Evolutionary conservation across 2,797 vertebrate genomes (phyloP).

Genomic region (Thamnophis elegans): DNA sequence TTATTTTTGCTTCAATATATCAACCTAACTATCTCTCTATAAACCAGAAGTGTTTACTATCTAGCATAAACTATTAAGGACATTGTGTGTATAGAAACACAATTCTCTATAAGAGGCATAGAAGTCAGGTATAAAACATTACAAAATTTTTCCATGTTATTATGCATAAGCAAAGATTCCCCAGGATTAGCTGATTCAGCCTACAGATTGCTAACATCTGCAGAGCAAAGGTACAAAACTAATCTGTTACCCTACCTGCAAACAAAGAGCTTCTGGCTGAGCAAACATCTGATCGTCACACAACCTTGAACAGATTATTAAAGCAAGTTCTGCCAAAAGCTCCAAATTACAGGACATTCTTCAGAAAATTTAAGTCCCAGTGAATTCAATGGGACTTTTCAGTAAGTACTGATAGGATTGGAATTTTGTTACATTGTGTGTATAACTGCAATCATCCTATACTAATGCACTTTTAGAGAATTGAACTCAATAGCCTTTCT

Average conservation of each 20-base stretch:
- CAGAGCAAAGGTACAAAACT: conserved; percentile 51
- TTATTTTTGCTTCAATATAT: background rate
- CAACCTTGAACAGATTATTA: background rate
- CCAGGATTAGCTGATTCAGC: background rate
- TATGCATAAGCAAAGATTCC: background rate
- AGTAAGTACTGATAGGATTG: background rate
- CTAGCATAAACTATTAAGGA: background rate
- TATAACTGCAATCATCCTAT: background rate
- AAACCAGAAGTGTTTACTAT: background rate
- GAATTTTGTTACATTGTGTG: background rate
- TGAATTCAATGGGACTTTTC: background rate
- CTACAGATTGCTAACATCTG: background rate
- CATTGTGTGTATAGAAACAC: background rate
- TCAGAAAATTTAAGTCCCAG: background rate
- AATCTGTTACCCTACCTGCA: conserved; percentile 37
- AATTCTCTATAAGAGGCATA: background rate
- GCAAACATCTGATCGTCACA: conserved; percentile 11
- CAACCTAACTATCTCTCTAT: background rate
- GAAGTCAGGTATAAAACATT: background rate
- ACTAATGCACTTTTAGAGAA: background rate
- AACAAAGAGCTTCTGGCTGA: conserved; percentile 55
- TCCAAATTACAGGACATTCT: background rate
- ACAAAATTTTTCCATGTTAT: background rate
- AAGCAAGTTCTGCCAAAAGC: conserved; percentile 28
- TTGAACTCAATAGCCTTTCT: background rate